Percentiles rank a stretch among this genome's conserved stretches.
Evolutionary conservation across 2,888 invertebrate species (phyloP).

Genomic region (Tenodera sinensis): DNA sequence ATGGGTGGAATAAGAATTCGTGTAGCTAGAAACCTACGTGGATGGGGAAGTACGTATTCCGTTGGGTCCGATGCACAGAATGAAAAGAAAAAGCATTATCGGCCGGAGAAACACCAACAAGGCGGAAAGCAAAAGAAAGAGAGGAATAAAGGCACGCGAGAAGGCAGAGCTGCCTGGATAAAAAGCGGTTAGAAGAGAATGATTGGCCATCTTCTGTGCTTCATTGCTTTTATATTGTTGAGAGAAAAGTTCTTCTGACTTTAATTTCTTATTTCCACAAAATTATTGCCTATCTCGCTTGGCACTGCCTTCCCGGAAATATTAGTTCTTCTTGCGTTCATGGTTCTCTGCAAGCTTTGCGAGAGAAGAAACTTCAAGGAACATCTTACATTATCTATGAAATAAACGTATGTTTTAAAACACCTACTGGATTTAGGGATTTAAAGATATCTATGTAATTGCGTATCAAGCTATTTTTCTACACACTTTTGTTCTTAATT

Average conservation of each 20-base stretch:
- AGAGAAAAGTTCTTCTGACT: not conserved
- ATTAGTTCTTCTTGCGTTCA: too few species aligned
- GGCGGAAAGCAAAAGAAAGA: conserved; percentile 15
- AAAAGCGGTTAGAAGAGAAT: not conserved
- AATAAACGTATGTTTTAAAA: too few species aligned
- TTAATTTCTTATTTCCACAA: not conserved
- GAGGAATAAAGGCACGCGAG: not conserved
- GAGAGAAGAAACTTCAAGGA: too few species aligned
- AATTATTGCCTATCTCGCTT: not conserved
- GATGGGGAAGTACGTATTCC: conserved; percentile 7
- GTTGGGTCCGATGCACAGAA: conserved; percentile 4
- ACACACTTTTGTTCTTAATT: too few species aligned
- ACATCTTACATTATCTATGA: too few species aligned
- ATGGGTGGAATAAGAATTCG: conserved; percentile 28
- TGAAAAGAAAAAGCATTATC: conserved; percentile 15
- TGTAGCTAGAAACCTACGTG: not conserved
- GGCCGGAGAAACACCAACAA: not conserved
- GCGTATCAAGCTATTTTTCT: too few species aligned
- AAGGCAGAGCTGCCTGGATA: not conserved
- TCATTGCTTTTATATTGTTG: not conserved
- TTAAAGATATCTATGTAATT: too few species aligned
- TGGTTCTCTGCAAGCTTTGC: too few species aligned
- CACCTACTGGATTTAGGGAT: too few species aligned
- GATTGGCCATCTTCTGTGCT: not conserved
- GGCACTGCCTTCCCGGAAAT: too few species aligned